Evolutionary conservation across 2,113 vertebrate species (phyloP).

Genomic region (Gavialis gangeticus): DNA sequence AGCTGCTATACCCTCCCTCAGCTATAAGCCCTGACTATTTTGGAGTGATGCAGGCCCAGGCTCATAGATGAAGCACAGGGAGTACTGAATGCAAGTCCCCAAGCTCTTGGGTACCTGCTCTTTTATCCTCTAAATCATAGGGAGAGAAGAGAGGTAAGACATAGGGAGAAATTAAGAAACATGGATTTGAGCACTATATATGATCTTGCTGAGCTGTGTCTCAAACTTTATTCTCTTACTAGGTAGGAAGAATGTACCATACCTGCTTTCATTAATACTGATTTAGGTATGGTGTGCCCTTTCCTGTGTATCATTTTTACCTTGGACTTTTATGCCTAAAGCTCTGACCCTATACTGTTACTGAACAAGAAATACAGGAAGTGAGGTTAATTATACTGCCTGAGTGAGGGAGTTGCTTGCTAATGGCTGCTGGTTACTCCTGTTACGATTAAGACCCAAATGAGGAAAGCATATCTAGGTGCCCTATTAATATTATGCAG

Average conservation of each 20-base stretch:
- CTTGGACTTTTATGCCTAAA: background rate
- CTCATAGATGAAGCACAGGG: background rate
- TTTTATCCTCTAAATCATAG: background rate
- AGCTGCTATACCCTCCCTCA: background rate
- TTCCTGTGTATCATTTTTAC: background rate
- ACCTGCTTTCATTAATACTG: background rate
- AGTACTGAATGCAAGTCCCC: background rate
- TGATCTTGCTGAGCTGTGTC: background rate
- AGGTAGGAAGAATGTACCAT: background rate
- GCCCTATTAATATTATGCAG: no score
- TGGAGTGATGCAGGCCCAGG: background rate
- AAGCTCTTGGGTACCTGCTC: rapidly evolving
- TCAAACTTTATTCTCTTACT: background rate
- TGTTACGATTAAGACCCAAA: background rate
- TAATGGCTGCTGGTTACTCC: background rate
- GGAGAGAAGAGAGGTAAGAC: background rate
- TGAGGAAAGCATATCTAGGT: background rate
- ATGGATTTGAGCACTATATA: background rate
- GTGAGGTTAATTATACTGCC: background rate
- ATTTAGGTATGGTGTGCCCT: background rate
- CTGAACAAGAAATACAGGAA: background rate
- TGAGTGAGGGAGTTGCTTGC: background rate
- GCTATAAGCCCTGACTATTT: background rate
- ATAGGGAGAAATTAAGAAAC: background rate
- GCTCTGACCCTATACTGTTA: background rate